Base-by-base conservation (phyloP, 2,113 vertebrate species). In the Aspidoscelis tigris region DNA sequence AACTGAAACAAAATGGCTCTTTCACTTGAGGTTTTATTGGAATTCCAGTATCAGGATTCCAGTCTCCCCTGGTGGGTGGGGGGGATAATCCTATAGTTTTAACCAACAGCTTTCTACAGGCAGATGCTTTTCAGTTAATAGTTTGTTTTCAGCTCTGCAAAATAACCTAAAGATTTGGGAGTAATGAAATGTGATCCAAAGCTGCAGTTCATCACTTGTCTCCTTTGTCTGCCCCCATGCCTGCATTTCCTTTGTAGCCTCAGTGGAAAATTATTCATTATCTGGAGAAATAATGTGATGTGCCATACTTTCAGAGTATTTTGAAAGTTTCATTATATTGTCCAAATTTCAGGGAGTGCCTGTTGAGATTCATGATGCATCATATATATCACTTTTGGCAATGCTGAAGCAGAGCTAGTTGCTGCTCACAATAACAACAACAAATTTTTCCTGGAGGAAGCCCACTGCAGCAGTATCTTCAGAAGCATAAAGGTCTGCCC, bases 331-430 rank as follows among this genome's bases (percentile, higher is more conserved):
- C 22, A 39, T 7, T 26, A 44, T 41, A 61, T 61, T 75, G 55
- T 44, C 39, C 22, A 44, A 33, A 39, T 77, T 77, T 84, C 22
- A 61, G 21, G 20, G 65, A 7, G 50, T 70, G 16, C 41, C 41
- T 55, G n/a, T 33, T 43, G 50, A 77, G 18, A 47, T 78, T 68
- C 65, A n/a, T 8, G 50, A 55, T 84, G 50, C 22, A 44, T 69
- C 74, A 53, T n/a, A 78, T 43, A 78, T 50, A 53, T 84, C n/a
- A 77, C 77, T 77, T 65, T 76, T 58, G 53, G 65, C 50, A n/a
- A 8, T 24, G 8, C 22, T 58, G n/a, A 76, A 66, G 39, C 76
- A 22, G 33, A n/a, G 47, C 64, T 50, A 69, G 64, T 4, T 84
- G 33, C 14, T 70, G 55, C 55, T 50, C 21, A 68, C 33, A 39